Percentiles rank a stretch among this genome's conserved stretches.
Conservation (phyloP, 2,888 invertebrate genomes). For the Andrena praecox region DNA sequence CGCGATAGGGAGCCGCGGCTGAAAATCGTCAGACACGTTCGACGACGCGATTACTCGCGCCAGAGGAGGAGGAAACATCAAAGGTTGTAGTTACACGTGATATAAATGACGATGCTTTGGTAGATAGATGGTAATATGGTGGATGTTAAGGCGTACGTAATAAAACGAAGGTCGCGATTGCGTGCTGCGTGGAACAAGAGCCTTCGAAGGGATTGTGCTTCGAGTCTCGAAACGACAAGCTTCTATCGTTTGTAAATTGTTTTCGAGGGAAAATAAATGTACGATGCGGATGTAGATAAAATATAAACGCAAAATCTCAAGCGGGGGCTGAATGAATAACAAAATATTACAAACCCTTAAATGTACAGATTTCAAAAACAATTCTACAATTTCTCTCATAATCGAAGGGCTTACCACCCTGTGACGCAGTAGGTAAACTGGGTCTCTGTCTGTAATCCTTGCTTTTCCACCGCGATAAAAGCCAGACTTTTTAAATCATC, state of each 20-base stretch:
- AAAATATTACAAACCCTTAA: too few relatives aligned
- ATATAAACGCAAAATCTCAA: too few relatives aligned
- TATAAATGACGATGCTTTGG: slow-evolving; percentile 42
- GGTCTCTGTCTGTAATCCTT: too few relatives aligned
- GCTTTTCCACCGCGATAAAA: too few relatives aligned
- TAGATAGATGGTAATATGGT: slow-evolving; percentile 42
- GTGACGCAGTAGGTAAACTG: too few relatives aligned
- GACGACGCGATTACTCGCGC: slow-evolving; percentile 1
- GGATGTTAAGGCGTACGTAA: slow-evolving; percentile 9
- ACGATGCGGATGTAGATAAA: too few relatives aligned
- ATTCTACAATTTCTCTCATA: too few relatives aligned
- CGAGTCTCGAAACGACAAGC: slow-evolving; percentile 5
- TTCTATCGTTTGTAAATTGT: background rate
- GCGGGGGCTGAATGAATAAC: too few relatives aligned
- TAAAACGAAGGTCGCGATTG: slow-evolving; percentile 32
- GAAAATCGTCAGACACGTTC: slow-evolving; percentile 39
- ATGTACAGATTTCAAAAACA: too few relatives aligned
- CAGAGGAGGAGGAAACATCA: background rate
- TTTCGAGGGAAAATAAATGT: background rate
- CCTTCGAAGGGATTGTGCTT: background rate
- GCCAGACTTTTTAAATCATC: too few relatives aligned
- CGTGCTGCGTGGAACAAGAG: slow-evolving; percentile 29
- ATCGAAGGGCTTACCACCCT: too few relatives aligned
- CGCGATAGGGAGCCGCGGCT: slow-evolving; percentile 34
- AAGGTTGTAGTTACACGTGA: slow-evolving; percentile 45